Percentiles rank a stretch among this genome's conserved stretches.
These are phyloP conservation scores for Kryphioiulus occultus DNA, from an alignment of 2,888 invertebrate genomes.

Conservation along the genomic window DNA sequence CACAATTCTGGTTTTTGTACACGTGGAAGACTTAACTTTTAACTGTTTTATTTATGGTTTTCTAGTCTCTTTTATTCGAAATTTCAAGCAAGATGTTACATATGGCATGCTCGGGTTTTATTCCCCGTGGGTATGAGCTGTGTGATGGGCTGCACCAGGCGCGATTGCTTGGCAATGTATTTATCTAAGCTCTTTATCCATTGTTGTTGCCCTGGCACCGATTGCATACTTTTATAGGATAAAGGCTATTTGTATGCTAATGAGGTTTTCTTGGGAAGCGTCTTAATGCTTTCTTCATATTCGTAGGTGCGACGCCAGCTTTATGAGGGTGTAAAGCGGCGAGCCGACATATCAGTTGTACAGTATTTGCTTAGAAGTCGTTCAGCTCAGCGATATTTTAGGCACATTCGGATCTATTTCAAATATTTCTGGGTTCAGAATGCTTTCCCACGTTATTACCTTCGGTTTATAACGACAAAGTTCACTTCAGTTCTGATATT, in stretches of 20 bases:
- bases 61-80: conserved; percentile 31
- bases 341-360: neutral
- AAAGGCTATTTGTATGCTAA: conserved; percentile 35
- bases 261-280: conserved; percentile 25
- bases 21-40: neutral
- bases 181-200: conserved; percentile 31
- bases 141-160: conserved; percentile 2
- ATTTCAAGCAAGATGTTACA: conserved; percentile 26
- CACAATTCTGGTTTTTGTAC: neutral
- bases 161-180: conserved; percentile 16
- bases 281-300: conserved; percentile 26
- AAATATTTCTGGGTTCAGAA: conserved; percentile 6
- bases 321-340: neutral
- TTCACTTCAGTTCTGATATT: conserved; percentile 1
- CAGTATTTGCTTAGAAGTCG: neutral
- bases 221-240: conserved; percentile 35
- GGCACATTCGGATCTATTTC: neutral
- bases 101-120: conserved; percentile 22
- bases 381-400: neutral
- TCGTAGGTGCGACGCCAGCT: neutral
- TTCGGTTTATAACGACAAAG: neutral
- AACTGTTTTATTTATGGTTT: conserved; percentile 35
- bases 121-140: neutral
- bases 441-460: neutral
- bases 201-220: conserved; percentile 31